Evolutionary conservation across 2,113 vertebrate genomes (phyloP), one percentile per base, ranked within the genome.

Genomic region (Alectura lathami): DNA sequence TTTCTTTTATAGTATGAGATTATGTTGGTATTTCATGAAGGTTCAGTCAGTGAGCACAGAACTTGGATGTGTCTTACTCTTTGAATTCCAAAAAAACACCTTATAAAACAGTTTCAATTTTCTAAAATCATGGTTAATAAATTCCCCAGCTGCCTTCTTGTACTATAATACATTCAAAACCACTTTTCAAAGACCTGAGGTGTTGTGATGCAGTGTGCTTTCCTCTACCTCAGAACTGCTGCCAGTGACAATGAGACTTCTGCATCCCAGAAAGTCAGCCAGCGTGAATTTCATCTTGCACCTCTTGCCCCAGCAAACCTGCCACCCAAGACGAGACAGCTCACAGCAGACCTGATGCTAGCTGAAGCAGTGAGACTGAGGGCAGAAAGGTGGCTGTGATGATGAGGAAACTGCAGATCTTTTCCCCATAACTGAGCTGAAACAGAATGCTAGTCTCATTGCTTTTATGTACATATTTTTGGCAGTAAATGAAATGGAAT

Each of bases 401-500:
- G 16, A 30, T 83, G 34, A 83, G 22, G n/a, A 81, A 91, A 94
- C 11, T 78, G 47, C 68, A 86, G 54, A n/a, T 89, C 75, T 90
- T 81, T 86, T 91, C 43, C 29, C 38, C 47, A 17, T 40, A 90
- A 62, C 73, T 75, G 83, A 78, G 47, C 47, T 94, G 85, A 78
- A 95, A 69, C 68, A 90, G 60, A 64, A 50, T 75, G 72, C 48
- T 60, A 60, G 57, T 96, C 73, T 42, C 77, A 84, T 91, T 90
- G 91, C 85, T 88, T 96, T 97, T 94, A 93, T 91, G 80, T 73
- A 80, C 57, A 30, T 70, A 68, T 90, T 93, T 96, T 93, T 96
- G 96, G 89, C 89, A 92, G 80, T 42, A 76, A 91, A 54, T 59
- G 87, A 95, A 92, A 76, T 6, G 54, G 93, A 96, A 73, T 95